Base-by-base conservation (phyloP, 2,797 vertebrate species). In the Gallinago solitaria region DNA sequence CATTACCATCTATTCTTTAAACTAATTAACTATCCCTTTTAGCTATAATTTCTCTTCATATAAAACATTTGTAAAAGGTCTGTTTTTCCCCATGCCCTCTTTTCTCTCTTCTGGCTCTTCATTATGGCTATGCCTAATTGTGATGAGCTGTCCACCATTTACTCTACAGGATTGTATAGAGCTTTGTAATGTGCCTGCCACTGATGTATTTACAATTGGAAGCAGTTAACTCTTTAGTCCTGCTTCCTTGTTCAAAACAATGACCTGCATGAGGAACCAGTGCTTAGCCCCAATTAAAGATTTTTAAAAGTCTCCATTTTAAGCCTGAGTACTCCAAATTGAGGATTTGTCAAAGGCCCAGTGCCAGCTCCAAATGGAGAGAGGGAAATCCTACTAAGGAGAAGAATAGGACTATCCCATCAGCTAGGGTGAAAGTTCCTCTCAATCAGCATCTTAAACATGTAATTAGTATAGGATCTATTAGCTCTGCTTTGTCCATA, bases 21-120 rank as follows among this genome's bases (percentile, higher is more conserved):
- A 75, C 86, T 89, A 96, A 97, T 97, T 96, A 96, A 94, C 96
- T 96, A 93, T 87, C 86, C 86, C 75, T 95, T 97, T 96, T 96
- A 96, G 68, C 86, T 74, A 77, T 94, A 96, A 96, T 96, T 95
- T 96, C 94, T 94, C 70, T 87, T 95, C 81, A 13, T 87, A 87
- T 92, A 97, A 95, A 96, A 94, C 96, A 92, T 92, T 96, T 89
- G 91, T 84, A 70, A 97, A 87, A 95, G 96, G 96, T 96, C 94
- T 96, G 96, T 93, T 97, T 97, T 96, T 97, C 95, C 96, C 95
- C 96, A 96, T 96, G 96, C 93, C 96, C 96, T 89, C 87, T 96
- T 92, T 93, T 93, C 91, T 85, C 83, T 96, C 78, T 80, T 67
- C 88, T 93, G 68, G 91, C 70, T 95, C 90, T 95, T 95, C 94